These are phyloP conservation scores for Penaeus indicus DNA, from an alignment of 1,140 invertebrate genomes.

Conservation along the genomic window DNA sequence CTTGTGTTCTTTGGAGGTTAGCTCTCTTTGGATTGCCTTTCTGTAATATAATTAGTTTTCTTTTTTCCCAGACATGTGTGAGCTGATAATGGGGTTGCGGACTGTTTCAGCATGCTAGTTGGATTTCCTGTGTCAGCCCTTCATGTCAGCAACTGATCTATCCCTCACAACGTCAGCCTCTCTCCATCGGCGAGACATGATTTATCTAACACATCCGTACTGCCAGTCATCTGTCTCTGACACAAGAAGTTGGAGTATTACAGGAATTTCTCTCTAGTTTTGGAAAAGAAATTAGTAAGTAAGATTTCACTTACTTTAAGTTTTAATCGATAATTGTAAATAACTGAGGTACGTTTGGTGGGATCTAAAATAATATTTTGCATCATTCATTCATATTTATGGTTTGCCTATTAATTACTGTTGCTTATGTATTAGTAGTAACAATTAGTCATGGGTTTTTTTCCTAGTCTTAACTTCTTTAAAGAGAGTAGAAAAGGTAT, in stretches of 20 bases:
- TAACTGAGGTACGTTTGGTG: not conserved
- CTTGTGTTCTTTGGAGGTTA: too few relatives aligned
- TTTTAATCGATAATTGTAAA: constrained; percentile 13
- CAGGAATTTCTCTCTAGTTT: constrained; percentile 68
- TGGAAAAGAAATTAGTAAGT: constrained; percentile 68
- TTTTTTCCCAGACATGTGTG: constrained; percentile 46
- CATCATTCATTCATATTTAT: too few relatives aligned
- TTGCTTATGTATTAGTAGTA: too few relatives aligned
- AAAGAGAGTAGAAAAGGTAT: too few relatives aligned
- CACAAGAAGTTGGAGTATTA: constrained; percentile 22
- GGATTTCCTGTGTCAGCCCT: constrained; percentile 24
- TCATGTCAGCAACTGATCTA: constrained; percentile 20
- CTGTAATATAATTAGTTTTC: not conserved
- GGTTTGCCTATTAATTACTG: too few relatives aligned
- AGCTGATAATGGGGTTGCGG: constrained; percentile 13
- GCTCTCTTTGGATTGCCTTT: not conserved
- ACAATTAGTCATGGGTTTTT: too few relatives aligned
- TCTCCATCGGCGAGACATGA: not conserved
- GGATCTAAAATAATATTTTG: not conserved
- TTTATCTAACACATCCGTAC: not conserved
- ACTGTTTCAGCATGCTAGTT: constrained; percentile 21
- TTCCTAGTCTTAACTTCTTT: too few relatives aligned
- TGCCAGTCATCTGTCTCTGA: constrained; percentile 1
- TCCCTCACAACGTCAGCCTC: constrained; percentile 18
- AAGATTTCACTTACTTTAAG: not conserved